Conservation (phyloP, 2,113 vertebrate species). For the Anarhynchus alexandrinus region DNA sequence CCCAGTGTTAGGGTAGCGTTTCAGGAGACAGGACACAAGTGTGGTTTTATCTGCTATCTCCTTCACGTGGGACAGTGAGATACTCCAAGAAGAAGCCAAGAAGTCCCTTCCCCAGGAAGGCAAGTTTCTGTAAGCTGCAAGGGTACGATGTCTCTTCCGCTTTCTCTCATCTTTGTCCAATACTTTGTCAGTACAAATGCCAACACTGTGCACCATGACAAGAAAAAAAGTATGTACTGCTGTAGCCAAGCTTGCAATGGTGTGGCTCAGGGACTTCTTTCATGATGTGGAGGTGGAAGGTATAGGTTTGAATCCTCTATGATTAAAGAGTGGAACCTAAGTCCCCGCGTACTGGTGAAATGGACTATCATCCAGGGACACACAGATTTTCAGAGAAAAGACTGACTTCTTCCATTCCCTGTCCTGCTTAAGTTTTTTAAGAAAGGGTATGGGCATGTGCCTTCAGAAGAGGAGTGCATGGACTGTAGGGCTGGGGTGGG, state of each 20-base stretch:
- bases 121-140: background rate
- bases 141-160: background rate
- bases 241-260: fast-evolving
- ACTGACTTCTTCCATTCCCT: background rate
- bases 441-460: background rate
- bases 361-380: background rate
- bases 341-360: background rate
- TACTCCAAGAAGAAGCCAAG: background rate
- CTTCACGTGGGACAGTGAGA: background rate
- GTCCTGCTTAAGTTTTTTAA: background rate
- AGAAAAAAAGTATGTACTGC: background rate
- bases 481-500: background rate
- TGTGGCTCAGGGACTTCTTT: background rate
- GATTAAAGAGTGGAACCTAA: background rate
- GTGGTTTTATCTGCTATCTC: background rate
- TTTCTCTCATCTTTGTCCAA: background rate
- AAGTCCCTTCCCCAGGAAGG: background rate
- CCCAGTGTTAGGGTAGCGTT: background rate
- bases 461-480: background rate
- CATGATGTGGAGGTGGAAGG: background rate
- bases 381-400: background rate
- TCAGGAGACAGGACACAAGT: background rate
- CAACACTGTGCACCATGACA: background rate
- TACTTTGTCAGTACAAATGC: background rate
- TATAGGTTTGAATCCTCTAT: background rate